A percentile compares a stretch with the other conserved stretches of the same genome.
Conservation (phyloP, 2,113 vertebrate species). For the Leptosomus discolor region DNA sequence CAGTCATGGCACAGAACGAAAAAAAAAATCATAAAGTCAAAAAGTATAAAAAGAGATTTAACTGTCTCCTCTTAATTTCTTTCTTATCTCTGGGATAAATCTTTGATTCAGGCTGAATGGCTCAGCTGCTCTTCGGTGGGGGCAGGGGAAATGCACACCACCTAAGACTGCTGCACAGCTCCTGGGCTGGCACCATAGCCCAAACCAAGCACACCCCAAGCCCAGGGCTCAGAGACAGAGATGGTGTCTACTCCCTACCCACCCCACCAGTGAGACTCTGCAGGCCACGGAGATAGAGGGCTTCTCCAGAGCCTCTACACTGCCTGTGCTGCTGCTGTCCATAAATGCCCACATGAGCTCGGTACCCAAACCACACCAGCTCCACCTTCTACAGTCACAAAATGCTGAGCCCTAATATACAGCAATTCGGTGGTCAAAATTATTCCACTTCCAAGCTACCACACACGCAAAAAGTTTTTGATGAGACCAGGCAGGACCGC, state of each 20-base stretch:
- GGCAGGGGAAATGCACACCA: not conserved
- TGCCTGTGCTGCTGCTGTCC: not conserved
- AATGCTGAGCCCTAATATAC: not conserved
- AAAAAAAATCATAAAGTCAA: constrained; percentile 13
- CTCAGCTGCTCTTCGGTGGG: not conserved
- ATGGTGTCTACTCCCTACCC: not conserved
- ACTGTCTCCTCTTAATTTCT: constrained; percentile 9
- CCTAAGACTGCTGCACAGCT: not conserved
- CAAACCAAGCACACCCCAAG: not conserved
- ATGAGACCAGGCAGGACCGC: not conserved
- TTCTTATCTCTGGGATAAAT: not conserved
- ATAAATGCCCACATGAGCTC: not conserved
- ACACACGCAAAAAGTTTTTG: not conserved
- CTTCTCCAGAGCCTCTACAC: accelerated
- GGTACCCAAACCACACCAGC: not conserved
- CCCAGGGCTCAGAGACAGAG: not conserved
- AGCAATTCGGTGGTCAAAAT: not conserved
- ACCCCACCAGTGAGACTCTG: not conserved
- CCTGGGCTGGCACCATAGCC: not conserved
- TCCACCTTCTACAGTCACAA: not conserved
- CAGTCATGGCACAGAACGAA: not conserved
- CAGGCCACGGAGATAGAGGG: not conserved
- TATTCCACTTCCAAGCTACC: not conserved
- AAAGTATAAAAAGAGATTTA: constrained; percentile 34
- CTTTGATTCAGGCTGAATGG: not conserved